Evolutionary conservation across 2,797 vertebrate species (phyloP).

Genomic region (Parambassis ranga): DNA sequence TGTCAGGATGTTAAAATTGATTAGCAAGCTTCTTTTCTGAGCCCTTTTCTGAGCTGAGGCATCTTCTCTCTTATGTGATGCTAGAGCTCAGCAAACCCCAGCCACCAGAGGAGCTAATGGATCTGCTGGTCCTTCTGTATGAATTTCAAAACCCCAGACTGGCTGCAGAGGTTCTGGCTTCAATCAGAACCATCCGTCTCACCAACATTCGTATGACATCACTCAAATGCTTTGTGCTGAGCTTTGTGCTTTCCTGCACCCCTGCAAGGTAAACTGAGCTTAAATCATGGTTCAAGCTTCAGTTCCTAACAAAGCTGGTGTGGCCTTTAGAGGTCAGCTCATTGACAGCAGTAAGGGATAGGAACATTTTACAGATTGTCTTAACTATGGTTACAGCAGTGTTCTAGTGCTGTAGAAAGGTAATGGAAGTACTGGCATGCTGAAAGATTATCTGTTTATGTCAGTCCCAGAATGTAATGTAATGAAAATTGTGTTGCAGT

Average conservation of each 20-base stretch:
- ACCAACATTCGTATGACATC: slow-evolving; percentile 88
- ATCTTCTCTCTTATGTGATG: not conserved
- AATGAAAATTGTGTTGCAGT: slow-evolving; percentile 35
- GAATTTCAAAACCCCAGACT: slow-evolving; percentile 96
- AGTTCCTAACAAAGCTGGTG: too few relatives aligned
- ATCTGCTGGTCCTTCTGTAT: slow-evolving; percentile 92
- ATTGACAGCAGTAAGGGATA: too few relatives aligned
- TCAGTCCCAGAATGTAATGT: too few relatives aligned
- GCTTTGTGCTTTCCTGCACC: slow-evolving; percentile 84
- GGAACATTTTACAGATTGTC: too few relatives aligned
- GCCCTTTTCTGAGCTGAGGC: too few relatives aligned
- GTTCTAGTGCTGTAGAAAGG: not conserved
- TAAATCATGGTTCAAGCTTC: not conserved
- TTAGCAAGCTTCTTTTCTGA: too few relatives aligned
- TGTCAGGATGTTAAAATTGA: too few relatives aligned
- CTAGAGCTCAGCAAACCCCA: slow-evolving; percentile 80
- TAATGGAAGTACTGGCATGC: not conserved
- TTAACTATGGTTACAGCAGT: too few relatives aligned
- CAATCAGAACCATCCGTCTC: slow-evolving; percentile 85
- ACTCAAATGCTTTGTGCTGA: slow-evolving; percentile 90
- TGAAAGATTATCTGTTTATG: too few relatives aligned
- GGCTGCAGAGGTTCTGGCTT: slow-evolving; percentile 86
- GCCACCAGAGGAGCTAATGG: slow-evolving; percentile 92
- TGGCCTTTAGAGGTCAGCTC: too few relatives aligned
- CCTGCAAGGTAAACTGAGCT: slow-evolving; percentile 69